Evolutionary conservation across 2,888 invertebrate species (phyloP).

Genomic region (Parapristionchus giblindavisi): DNA sequence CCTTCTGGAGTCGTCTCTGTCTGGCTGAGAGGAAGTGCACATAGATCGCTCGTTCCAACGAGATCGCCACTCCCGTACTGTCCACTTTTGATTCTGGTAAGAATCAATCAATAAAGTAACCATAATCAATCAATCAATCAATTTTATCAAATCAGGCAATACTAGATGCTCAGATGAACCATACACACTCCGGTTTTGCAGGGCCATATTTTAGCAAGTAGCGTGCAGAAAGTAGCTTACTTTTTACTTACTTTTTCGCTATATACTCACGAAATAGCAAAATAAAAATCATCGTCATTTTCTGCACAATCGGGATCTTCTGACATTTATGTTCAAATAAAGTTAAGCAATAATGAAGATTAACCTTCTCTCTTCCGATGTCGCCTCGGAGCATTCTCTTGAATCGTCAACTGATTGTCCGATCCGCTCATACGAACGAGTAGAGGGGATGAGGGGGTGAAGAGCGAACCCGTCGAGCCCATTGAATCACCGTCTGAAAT

Average conservation of each 20-base stretch:
- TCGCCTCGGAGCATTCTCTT: constrained; percentile 31
- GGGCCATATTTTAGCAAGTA: no score
- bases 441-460: constrained; percentile 16
- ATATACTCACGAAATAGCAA: no score
- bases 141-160: no score
- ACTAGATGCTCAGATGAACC: no score
- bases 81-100: constrained; percentile 26
- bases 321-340: neutral
- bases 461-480: constrained; percentile 24
- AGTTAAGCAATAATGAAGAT: no score
- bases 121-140: neutral
- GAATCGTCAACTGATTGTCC: constrained; percentile 16
- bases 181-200: no score
- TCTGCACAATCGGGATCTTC: neutral
- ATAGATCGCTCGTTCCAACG: constrained; percentile 54
- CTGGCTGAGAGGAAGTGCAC: constrained; percentile 55
- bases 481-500: constrained; percentile 12
- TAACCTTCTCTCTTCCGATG: constrained; percentile 36
- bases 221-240: no score
- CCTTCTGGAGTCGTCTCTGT: constrained; percentile 55
- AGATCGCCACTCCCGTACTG: constrained; percentile 41
- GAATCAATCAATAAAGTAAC: neutral
- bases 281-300: no score
- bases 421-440: neutral
- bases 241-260: no score